Percentiles rank a stretch among this genome's conserved stretches.
Evolutionary conservation across 2,113 vertebrate species (phyloP).

Genomic region (Lanius ludovicianus): DNA sequence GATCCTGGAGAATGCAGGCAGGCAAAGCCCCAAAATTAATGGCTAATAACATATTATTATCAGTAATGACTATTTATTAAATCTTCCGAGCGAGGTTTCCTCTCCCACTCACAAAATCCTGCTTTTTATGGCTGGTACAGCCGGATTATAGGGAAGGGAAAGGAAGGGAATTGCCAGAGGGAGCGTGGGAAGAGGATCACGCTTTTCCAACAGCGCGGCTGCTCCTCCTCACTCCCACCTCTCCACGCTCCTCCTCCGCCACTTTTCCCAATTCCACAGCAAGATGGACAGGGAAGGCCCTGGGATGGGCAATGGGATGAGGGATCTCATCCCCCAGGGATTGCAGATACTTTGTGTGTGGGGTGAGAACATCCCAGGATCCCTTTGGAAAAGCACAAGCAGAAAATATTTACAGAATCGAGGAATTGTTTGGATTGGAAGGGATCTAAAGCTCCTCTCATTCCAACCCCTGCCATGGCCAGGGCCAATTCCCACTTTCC

Average conservation of each 20-base stretch:
- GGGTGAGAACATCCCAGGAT: not conserved
- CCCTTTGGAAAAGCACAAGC: not conserved
- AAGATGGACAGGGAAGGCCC: rapidly evolving
- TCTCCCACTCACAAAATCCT: not conserved
- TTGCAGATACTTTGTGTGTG: rapidly evolving
- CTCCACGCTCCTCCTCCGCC: not conserved
- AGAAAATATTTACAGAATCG: not conserved
- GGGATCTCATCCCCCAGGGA: not conserved
- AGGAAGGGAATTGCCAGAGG: not conserved
- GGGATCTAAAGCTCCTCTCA: not conserved
- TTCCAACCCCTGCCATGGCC: not conserved
- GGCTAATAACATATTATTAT: not conserved
- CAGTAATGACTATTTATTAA: constrained; percentile 27
- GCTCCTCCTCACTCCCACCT: not conserved
- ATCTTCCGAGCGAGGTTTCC: not conserved
- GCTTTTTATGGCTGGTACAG: not conserved
- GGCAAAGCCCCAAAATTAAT: constrained; percentile 20
- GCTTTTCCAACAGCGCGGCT: not conserved
- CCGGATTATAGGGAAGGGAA: not conserved
- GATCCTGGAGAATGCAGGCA: not conserved
- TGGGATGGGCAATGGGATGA: not conserved
- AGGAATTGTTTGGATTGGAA: not conserved
- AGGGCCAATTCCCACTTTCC: not conserved
- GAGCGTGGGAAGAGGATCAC: not conserved
- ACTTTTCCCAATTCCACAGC: not conserved